phyloP scores from a whole-genome alignment of 2,888 invertebrate species.

The Bhutanitis thaidina region DNA sequence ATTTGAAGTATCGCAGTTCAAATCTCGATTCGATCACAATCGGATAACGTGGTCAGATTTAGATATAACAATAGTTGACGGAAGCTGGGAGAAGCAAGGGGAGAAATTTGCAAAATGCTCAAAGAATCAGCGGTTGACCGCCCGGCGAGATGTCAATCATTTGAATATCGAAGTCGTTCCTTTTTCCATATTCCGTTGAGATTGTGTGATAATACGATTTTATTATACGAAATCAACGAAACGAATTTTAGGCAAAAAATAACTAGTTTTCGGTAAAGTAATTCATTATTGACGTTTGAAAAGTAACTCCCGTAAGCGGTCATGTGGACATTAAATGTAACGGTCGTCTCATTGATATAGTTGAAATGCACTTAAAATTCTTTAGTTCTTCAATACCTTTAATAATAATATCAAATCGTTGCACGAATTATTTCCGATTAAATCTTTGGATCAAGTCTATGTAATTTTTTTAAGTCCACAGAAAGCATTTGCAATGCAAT shows the following conservation, averaged over 20 bases:
- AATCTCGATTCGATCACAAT: slow-evolving; percentile 62
- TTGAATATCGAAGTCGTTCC: slow-evolving; percentile 71
- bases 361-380: slow-evolving; percentile 11
- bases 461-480: not conserved
- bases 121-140: slow-evolving; percentile 52
- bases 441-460: not conserved
- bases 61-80: slow-evolving; percentile 50
- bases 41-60: slow-evolving; percentile 63
- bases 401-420: not conserved
- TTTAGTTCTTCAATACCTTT: not conserved
- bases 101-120: slow-evolving; percentile 38
- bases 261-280: slow-evolving; percentile 37
- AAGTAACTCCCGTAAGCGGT: slow-evolving; percentile 42
- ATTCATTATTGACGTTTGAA: slow-evolving; percentile 32
- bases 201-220: slow-evolving; percentile 66
- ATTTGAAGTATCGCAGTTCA: slow-evolving; percentile 47
- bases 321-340: slow-evolving; percentile 60
- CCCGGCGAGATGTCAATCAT: slow-evolving; percentile 78
- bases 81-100: slow-evolving; percentile 44
- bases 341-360: slow-evolving; percentile 53
- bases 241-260: slow-evolving; percentile 60
- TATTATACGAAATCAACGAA: slow-evolving; percentile 61
- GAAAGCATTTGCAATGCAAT: no score
- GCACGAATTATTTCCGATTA: not conserved
- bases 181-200: slow-evolving; percentile 59